Conservation (phyloP, 30 jellyfish, hydroid and myxozoan species). For the Aurelia sp. region DNA sequence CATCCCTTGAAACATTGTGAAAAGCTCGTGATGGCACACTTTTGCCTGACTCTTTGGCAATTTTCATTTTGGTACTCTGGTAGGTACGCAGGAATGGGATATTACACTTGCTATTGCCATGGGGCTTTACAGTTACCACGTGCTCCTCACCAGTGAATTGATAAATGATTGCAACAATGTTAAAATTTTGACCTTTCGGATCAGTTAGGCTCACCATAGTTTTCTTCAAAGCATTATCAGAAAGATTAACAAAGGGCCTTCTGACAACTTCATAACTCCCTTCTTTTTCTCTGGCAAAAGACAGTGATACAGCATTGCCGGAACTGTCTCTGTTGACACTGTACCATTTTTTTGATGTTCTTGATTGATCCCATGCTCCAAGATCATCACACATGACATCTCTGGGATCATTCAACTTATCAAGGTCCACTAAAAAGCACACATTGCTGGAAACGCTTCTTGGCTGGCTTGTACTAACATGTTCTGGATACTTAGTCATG, state of each 20-base stretch:
- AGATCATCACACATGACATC: no score
- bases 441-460: no score
- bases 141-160: conserved; percentile 16
- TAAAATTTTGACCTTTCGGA: background rate
- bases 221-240: background rate
- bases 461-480: no score
- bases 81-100: conserved; percentile 15
- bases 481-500: no score
- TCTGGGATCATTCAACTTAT: no score
- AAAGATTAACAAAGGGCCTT: conserved; percentile 7
- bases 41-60: background rate
- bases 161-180: background rate
- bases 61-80: conserved; percentile 26
- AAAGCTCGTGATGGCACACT: conserved; percentile 11
- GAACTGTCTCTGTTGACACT: no score
- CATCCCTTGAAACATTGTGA: conserved; percentile 2
- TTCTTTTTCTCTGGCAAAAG: background rate
- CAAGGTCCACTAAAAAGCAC: no score
- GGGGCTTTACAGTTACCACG: background rate
- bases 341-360: no score
- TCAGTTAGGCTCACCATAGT: conserved; percentile 9
- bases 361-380: no score
- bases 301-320: no score
- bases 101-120: conserved; percentile 4
- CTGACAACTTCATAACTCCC: conserved; percentile 10